A percentile compares a stretch with the other conserved stretches of the same genome.
These are phyloP conservation scores for Pycnonotus jocosus DNA, from an alignment of 2,113 vertebrate genomes.

Conservation along the genomic window DNA sequence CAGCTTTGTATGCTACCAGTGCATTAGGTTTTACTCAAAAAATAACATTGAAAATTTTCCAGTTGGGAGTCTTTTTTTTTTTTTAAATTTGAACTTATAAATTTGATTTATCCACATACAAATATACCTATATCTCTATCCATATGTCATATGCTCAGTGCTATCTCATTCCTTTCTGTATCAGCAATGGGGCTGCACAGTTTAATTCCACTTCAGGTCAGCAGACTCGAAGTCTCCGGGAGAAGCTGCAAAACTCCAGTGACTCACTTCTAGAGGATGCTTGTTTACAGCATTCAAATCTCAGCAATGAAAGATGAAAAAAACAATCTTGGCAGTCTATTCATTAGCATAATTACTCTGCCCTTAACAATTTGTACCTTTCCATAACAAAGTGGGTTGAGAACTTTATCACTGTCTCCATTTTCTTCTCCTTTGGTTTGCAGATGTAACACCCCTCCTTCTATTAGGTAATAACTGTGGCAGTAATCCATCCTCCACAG, in stretches of 20 bases:
- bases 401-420: neutral
- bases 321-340: neutral
- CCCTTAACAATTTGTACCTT: neutral
- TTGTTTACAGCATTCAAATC: neutral
- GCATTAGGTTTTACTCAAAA: neutral
- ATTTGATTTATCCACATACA: neutral
- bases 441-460: neutral
- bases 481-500: neutral
- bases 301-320: neutral
- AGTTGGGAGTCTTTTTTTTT: neutral
- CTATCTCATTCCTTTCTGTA: neutral
- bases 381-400: neutral
- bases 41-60: neutral
- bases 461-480: neutral
- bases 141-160: neutral
- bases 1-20: neutral
- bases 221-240: neutral
- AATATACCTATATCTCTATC: neutral
- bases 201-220: neutral
- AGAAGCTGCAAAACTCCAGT: neutral
- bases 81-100: neutral
- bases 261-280: neutral
- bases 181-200: fast-evolving
- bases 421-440: neutral
- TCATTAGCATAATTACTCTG: neutral